A percentile compares a stretch with the other conserved stretches of the same genome.
Conservation (phyloP, 2,888 invertebrate genomes). For the Lasioglossum malachurum region DNA sequence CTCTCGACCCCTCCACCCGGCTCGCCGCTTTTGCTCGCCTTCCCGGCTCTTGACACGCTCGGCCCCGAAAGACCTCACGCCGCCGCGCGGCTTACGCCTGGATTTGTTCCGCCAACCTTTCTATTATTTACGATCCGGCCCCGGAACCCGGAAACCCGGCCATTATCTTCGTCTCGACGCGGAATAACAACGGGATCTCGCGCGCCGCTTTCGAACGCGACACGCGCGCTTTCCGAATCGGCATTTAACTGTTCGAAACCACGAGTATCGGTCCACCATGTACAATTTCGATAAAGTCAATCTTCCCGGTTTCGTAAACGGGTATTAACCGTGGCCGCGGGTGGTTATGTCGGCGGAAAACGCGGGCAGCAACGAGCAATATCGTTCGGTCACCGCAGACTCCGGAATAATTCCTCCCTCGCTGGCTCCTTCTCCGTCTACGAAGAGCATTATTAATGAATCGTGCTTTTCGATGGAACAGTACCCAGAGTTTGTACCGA, state of each 20-base stretch:
- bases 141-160: not conserved
- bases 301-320: not conserved
- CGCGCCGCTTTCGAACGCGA: not conserved
- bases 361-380: conserved; percentile 18
- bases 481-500: conserved; percentile 35
- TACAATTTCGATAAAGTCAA: not conserved
- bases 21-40: not conserved
- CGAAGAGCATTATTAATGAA: conserved; percentile 64
- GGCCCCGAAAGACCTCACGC: not conserved
- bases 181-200: conserved; percentile 10
- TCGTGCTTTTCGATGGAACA: conserved; percentile 54
- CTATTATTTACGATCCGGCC: conserved; percentile 41
- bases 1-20: conserved; percentile 9
- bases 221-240: not conserved
- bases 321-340: not conserved
- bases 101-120: conserved; percentile 30
- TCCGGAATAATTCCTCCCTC: conserved; percentile 56
- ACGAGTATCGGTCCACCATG: not conserved
- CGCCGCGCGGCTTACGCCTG: conserved; percentile 32
- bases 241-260: not conserved
- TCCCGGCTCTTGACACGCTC: not conserved
- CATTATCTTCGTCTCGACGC: not conserved
- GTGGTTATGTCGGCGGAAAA: not conserved
- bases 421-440: not conserved
- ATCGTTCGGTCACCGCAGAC: conserved; percentile 40